phyloP scores from a whole-genome alignment of 92 coral and sea anemone species.

The Paragorgia papillata region DNA sequence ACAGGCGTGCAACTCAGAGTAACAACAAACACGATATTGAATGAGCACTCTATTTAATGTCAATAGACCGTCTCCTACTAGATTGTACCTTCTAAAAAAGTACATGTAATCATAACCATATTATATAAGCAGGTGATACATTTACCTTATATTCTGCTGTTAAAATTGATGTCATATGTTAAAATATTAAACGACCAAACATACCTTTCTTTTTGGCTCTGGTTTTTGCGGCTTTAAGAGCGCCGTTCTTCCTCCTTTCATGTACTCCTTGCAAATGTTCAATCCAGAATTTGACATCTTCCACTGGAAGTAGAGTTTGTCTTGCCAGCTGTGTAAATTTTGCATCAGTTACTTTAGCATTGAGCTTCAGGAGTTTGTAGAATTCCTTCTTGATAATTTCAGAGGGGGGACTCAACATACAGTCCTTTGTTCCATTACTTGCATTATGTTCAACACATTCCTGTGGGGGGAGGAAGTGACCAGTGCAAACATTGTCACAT shows the following conservation, averaged over 20 bases:
- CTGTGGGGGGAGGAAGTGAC: no score
- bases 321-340: slow-evolving; percentile 9
- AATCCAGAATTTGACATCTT: slow-evolving; percentile 3
- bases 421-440: slow-evolving; percentile 9
- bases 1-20: no score
- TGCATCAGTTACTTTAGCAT: not conserved
- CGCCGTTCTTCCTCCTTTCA: not conserved
- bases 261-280: not conserved
- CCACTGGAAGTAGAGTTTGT: not conserved
- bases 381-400: not conserved
- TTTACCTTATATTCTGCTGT: no score
- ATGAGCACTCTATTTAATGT: no score
- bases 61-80: no score
- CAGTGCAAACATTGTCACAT: not conserved
- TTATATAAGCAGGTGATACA: no score
- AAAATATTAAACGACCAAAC: not conserved
- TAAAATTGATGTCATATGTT: no score
- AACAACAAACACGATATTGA: no score
- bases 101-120: no score
- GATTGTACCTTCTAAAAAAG: no score
- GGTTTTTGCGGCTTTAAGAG: slow-evolving; percentile 5
- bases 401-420: not conserved
- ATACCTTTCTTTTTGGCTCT: slow-evolving; percentile 14
- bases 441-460: not conserved
- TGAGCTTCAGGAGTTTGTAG: not conserved